phyloP scores from a whole-genome alignment of 1,140 invertebrate genomes.

The Drosophila lini region DNA sequence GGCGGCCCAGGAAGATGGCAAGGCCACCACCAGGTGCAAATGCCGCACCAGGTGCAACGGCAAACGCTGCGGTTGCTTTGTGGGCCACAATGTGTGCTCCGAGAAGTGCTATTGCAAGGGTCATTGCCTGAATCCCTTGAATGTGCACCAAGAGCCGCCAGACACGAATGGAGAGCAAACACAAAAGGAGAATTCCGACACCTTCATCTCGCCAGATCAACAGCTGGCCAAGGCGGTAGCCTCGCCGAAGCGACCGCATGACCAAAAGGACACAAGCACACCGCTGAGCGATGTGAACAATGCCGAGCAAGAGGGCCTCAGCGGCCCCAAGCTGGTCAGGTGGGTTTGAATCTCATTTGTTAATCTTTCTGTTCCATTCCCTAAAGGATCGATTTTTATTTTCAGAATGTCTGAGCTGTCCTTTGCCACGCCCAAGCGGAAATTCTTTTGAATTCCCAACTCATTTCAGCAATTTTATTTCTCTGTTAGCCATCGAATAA shows the following conservation, averaged over 20 bases:
- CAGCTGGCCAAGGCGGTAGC: neutral
- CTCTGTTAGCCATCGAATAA: neutral
- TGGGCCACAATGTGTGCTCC: slow-evolving; percentile 18
- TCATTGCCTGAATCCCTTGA: slow-evolving; percentile 51
- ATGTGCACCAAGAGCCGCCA: neutral
- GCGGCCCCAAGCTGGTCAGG: slow-evolving; percentile 36
- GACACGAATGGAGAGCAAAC: neutral
- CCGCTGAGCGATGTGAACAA: neutral
- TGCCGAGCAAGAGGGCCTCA: neutral
- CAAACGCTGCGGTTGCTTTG: slow-evolving; percentile 64
- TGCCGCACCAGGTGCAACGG: slow-evolving; percentile 60
- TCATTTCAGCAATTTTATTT: neutral
- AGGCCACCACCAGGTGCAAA: slow-evolving; percentile 27
- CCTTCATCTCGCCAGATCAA: slow-evolving; percentile 7
- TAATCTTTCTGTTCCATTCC: neutral
- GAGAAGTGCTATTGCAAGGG: slow-evolving; percentile 41
- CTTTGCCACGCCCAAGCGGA: slow-evolving; percentile 62
- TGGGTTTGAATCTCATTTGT: neutral
- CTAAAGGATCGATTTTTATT: slow-evolving; percentile 9
- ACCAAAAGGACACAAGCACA: neutral
- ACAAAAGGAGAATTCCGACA: slow-evolving; percentile 3
- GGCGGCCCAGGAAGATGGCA: slow-evolving; percentile 6
- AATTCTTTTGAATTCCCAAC: slow-evolving; percentile 59
- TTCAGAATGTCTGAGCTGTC: slow-evolving; percentile 51
- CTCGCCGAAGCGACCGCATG: slow-evolving; percentile 9